phyloP scores from a whole-genome alignment of 2,888 invertebrate genomes.

The Thumatha senex region DNA sequence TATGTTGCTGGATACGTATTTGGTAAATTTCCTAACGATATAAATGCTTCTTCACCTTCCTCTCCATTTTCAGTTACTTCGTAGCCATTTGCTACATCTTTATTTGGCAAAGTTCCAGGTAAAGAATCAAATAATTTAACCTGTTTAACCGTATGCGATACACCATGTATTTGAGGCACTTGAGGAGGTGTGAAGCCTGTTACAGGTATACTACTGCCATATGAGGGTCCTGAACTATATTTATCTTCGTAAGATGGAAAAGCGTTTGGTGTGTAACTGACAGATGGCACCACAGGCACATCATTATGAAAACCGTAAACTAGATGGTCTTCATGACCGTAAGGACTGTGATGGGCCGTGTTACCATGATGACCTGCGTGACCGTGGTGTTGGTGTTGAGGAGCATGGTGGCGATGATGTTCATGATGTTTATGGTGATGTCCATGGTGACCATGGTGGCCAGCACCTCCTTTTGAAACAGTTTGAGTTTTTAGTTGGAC shows the following conservation, averaged over 20 bases:
- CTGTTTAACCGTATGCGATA: slow-evolving; percentile 69
- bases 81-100: slow-evolving; percentile 53
- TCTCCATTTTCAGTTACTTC: slow-evolving; percentile 72
- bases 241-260: slow-evolving; percentile 58
- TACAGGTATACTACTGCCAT: slow-evolving; percentile 39
- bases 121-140: slow-evolving; percentile 71
- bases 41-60: slow-evolving; percentile 64
- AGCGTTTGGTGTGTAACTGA: slow-evolving; percentile 48
- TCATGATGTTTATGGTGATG: slow-evolving; percentile 21
- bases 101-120: slow-evolving; percentile 56
- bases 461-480: slow-evolving; percentile 45
- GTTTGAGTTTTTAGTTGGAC: slow-evolving; percentile 66
- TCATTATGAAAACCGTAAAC: slow-evolving; percentile 48
- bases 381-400: slow-evolving; percentile 15
- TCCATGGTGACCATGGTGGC: slow-evolving; percentile 36
- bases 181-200: slow-evolving; percentile 28
- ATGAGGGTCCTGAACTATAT: slow-evolving; percentile 45
- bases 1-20: slow-evolving; percentile 63
- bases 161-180: slow-evolving; percentile 43
- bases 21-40: slow-evolving; percentile 59
- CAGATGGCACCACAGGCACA: slow-evolving; percentile 37
- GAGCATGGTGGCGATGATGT: neutral
- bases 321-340: slow-evolving; percentile 37
- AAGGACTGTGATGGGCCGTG: slow-evolving; percentile 46
- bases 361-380: slow-evolving; percentile 37